These are phyloP conservation scores for Sternotherus odoratus DNA, from an alignment of 2,797 vertebrate species.

Conservation along the genomic window DNA sequence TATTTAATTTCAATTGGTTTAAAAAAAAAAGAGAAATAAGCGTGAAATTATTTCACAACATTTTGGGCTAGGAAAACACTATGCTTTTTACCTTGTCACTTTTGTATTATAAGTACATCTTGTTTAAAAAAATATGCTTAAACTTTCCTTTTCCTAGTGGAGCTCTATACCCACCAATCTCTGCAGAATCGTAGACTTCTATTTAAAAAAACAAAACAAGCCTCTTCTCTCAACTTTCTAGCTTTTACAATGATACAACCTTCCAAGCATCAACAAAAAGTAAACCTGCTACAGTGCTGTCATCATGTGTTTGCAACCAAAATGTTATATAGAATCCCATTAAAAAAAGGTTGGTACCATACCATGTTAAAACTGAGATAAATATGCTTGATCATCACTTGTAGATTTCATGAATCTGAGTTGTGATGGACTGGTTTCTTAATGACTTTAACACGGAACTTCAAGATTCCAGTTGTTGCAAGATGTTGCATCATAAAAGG, in stretches of 20 bases:
- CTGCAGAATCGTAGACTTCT: not conserved
- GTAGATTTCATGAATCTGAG: not conserved
- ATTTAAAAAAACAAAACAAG: not conserved
- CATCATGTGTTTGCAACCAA: not conserved
- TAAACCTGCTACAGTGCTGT: not conserved
- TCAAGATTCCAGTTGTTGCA: conserved; percentile 38
- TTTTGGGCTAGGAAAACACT: not conserved
- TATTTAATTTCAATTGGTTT: not conserved
- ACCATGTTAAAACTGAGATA: not conserved
- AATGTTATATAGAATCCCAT: not conserved
- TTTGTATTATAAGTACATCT: not conserved
- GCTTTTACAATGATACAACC: not conserved
- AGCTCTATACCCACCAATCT: not conserved
- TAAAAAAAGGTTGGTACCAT: not conserved
- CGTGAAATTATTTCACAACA: not conserved
- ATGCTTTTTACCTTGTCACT: not conserved
- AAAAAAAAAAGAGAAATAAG: not conserved
- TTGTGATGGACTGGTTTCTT: not conserved
- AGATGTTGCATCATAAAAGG: conserved; percentile 58
- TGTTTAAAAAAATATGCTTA: not conserved
- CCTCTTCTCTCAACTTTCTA: not conserved
- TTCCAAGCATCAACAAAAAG: not conserved
- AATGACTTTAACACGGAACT: not conserved
- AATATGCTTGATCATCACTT: not conserved
- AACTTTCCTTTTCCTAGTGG: not conserved